phyloP scores from a whole-genome alignment of 1,140 invertebrate species.

The Aphaenogaster rudis region DNA sequence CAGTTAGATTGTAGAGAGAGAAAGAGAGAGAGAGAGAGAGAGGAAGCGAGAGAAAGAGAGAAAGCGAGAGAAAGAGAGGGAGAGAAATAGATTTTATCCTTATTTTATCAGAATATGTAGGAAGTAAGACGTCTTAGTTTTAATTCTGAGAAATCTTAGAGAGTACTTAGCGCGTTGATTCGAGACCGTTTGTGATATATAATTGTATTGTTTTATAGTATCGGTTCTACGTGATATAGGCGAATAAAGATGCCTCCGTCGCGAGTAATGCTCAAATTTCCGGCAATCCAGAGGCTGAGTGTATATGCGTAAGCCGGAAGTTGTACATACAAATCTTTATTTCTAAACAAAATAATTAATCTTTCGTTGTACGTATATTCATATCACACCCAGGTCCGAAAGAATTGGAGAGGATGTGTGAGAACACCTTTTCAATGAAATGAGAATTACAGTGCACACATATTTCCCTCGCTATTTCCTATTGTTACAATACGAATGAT shows the following conservation, averaged over 20 bases:
- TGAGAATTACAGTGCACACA: neutral
- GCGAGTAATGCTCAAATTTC: slow-evolving; percentile 45
- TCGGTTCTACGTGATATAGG: neutral
- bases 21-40: neutral
- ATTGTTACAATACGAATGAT: neutral
- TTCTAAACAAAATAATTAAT: slow-evolving; percentile 29
- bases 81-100: slow-evolving; percentile 20
- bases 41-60: neutral
- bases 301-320: slow-evolving; percentile 6
- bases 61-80: neutral
- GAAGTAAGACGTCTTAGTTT: slow-evolving; percentile 14
- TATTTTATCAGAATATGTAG: slow-evolving; percentile 25
- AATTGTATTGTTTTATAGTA: slow-evolving; percentile 42
- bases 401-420: neutral
- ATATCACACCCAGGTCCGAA: neutral
- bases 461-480: neutral
- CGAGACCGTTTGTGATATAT: slow-evolving; percentile 50
- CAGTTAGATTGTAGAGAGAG: slow-evolving; percentile 48
- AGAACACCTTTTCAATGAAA: neutral
- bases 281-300: slow-evolving; percentile 31
- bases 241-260: neutral
- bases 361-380: neutral
- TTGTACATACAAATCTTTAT: slow-evolving; percentile 43
- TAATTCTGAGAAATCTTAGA: slow-evolving; percentile 25
- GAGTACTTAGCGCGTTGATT: slow-evolving; percentile 51